A percentile compares a stretch with the other conserved stretches of the same genome.
Conservation (phyloP, 2,797 vertebrate species). For the Spea hammondii region DNA sequence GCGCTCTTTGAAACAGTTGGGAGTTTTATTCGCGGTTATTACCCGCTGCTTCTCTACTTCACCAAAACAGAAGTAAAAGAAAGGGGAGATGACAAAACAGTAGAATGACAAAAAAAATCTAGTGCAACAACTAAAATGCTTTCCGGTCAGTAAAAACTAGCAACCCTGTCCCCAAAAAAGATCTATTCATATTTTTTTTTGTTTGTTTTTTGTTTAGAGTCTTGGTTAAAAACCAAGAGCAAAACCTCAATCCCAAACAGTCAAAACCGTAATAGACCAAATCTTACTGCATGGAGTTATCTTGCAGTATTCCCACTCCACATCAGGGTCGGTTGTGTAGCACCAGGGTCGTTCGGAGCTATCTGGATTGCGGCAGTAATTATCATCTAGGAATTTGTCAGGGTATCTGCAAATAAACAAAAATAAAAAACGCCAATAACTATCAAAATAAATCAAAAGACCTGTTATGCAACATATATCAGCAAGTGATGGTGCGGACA, state of each 20-base stretch:
- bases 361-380: conserved; percentile 96
- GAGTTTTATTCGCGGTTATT: conserved; percentile 66
- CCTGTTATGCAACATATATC: too few relatives aligned
- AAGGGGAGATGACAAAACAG: not conserved
- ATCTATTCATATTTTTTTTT: too few relatives aligned
- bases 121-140: not conserved
- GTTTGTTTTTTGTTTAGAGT: too few relatives aligned
- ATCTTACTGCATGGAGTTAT: conserved; percentile 85
- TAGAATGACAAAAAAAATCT: not conserved
- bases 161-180: too few relatives aligned
- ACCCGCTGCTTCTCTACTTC: conserved; percentile 73
- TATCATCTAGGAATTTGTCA: conserved; percentile 89
- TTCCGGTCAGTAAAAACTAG: too few relatives aligned
- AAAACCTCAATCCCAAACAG: too few relatives aligned
- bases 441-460: too few relatives aligned
- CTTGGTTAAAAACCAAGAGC: too few relatives aligned
- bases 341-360: conserved; percentile 92
- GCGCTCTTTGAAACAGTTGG: conserved; percentile 81
- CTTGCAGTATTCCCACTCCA: conserved; percentile 82
- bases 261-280: too few relatives aligned
- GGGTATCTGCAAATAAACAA: conserved; percentile 75
- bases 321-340: conserved; percentile 79
- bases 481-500: too few relatives aligned
- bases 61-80: not conserved
- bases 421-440: not conserved